Evolutionary conservation across 2,113 vertebrate genomes (phyloP), one percentile per base, ranked within the genome.

Genomic region (Passerina amoena): DNA sequence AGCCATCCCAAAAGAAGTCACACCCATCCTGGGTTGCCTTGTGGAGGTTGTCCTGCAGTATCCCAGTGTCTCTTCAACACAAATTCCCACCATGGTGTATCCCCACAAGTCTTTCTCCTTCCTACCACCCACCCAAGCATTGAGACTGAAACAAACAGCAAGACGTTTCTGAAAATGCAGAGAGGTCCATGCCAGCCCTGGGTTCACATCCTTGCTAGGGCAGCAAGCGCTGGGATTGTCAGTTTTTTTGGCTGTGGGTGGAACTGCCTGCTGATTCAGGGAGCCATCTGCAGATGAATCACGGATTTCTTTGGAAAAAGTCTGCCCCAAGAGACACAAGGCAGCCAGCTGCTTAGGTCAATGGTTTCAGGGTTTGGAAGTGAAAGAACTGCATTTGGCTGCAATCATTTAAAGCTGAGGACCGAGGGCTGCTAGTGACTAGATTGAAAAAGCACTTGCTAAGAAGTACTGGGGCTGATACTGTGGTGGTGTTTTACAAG

Each of bases 201-300:
- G 11, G 31, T 59, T 92, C 33, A 9, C 5, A 6, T 54, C 78
- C 50, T 68, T 56, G 15, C 47, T 6, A 7, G 70, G 35, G 5
- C 6, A 3, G 51, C 1, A 9, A 45, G 44, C 2, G 0, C 35
- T 68, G 56, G 47, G 56, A 56, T 87, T 70, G 54, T 33, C 3
- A 1, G 22, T n/a, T 78, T 70, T 69, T n/a, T 73, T 60, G 59
- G 44, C 82, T 88, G n/a, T 83, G 94, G 88, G 88, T 94, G 85
- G 88, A 94, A 48, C 47, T 81, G 89, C 63, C 42, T 84, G 30
- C 47, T 2, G 15, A 81, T 93, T 82, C 90, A 94, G 72, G 35
- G 65, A 95, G 75, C 90, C 95, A 97, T 97, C 97, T 97, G 96
- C 27, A 7, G 60, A 93, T 97, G 96, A 98, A 94, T 96, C 96